These are phyloP conservation scores for Trichechus manatus DNA, from an alignment of 2,113 vertebrate species.

Conservation along the genomic window DNA sequence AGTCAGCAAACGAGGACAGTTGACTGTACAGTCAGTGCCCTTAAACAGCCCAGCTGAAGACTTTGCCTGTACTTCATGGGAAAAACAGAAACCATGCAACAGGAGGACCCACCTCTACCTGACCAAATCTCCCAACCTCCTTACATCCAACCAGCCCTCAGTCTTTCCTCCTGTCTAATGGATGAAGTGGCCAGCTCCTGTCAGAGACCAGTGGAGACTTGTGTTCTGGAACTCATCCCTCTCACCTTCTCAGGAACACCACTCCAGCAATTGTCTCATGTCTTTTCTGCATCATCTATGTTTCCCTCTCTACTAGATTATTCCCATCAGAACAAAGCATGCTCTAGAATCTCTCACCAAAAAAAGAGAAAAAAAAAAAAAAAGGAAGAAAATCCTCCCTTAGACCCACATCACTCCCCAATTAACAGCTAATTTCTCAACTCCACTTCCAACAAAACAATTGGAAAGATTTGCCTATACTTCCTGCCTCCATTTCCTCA, in stretches of 20 bases:
- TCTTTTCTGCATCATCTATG: not conserved
- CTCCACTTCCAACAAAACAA: not conserved
- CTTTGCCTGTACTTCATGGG: not conserved
- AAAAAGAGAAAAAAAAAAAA: not conserved
- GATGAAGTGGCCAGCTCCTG: not conserved
- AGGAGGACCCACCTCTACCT: not conserved
- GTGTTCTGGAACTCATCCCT: not conserved
- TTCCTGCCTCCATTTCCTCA: not conserved
- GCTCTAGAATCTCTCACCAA: not conserved
- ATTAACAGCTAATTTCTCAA: not conserved
- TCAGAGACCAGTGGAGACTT: not conserved
- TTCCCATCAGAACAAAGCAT: not conserved
- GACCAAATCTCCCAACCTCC: not conserved
- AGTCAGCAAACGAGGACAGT: not conserved
- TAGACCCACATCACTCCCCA: not conserved
- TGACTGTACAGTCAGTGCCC: not conserved
- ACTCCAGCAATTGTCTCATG: not conserved
- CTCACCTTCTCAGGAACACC: not conserved
- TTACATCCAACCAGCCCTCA: not conserved
- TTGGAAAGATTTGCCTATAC: not conserved
- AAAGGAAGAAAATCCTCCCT: not conserved
- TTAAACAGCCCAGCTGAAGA: slow-evolving; percentile 1
- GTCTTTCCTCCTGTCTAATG: not conserved
- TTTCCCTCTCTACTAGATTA: not conserved
- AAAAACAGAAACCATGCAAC: not conserved